Base-by-base conservation (phyloP, 2,113 vertebrate species). In the Eurypyga helias region DNA sequence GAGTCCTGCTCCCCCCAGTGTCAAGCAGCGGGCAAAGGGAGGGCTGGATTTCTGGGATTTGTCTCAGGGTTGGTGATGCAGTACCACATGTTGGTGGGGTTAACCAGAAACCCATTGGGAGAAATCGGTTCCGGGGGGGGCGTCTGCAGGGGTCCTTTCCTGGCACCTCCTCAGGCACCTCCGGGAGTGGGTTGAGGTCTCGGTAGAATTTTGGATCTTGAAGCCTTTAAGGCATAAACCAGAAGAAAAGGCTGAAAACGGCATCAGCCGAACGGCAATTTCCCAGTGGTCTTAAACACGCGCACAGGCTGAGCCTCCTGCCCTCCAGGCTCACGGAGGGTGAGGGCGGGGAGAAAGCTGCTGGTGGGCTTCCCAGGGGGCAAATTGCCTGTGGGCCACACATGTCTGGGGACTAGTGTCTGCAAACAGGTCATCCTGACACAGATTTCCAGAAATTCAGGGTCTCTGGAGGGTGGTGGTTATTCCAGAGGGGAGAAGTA, bases 61-160 rank as follows among this genome's bases (percentile, higher is more conserved):
- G 8, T 62, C 81, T 81, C 51, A 7, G 43, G 17, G 28, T 48
- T 43, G 38, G 55, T 89, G 60, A 64, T 1, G 6, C 17, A 48
- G 7, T 51, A n/a, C 23, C 57, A 64, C 23, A 25, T 29, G 13
- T 25, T 57, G 10, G 23, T 67, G 46, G 29, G 13, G 33, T 36
- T 78, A 70, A 89, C 46, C 49, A 87, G 69, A 82, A 93, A 58
- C 16, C 13, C 29, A 34, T 8, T 0, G 3, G 26, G 34, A 93
- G 20, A 72, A 88, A 65, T 33, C 0, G 0, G 13, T 80, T 69
- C 46, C 43, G 67, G 34, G 20, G 38, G 64, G 87, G 87, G 28
- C 36, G 7, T 34, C 28, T 1, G 0, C 0, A 0, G 18, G 62
- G 33, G 28, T 54, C 29, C 33, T 91, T 82, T 85, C 70, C 61